A percentile compares a stretch with the other conserved stretches of the same genome.
phyloP scores from a whole-genome alignment of 2,888 invertebrate species.

The Pammene aurita region DNA sequence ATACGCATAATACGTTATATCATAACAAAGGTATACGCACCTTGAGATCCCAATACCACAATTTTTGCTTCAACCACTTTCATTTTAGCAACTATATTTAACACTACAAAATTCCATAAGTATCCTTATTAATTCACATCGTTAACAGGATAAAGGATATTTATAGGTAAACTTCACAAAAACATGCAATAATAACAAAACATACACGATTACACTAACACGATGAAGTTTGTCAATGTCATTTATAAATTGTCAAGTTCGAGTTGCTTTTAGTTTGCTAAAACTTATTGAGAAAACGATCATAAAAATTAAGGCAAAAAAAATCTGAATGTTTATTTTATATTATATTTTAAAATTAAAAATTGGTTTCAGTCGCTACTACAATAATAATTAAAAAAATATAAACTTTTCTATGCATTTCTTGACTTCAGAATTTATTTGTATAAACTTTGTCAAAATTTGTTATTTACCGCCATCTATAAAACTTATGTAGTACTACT shows the following conservation, averaged over 20 bases:
- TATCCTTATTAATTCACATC: conserved; percentile 27
- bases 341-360: too few relatives aligned
- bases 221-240: conserved; percentile 29
- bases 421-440: too few relatives aligned
- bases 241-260: conserved; percentile 16
- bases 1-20: conserved; percentile 39
- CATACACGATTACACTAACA: not conserved
- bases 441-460: too few relatives aligned
- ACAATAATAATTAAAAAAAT: too few relatives aligned
- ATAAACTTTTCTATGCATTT: too few relatives aligned
- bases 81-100: conserved; percentile 74
- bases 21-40: conserved; percentile 71
- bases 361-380: too few relatives aligned
- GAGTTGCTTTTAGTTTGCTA: not conserved
- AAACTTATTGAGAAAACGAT: too few relatives aligned
- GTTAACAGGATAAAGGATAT: conserved; percentile 19
- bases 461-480: too few relatives aligned
- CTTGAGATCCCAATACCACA: conserved; percentile 92
- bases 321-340: too few relatives aligned
- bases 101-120: conserved; percentile 38
- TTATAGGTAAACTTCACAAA: conserved; percentile 11
- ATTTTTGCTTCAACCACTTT: conserved; percentile 92
- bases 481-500: too few relatives aligned
- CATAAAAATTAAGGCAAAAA: too few relatives aligned
- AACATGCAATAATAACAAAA: conserved; percentile 29